Conservation (phyloP, 2,113 vertebrate species). For the Panthera uncia region DNA sequence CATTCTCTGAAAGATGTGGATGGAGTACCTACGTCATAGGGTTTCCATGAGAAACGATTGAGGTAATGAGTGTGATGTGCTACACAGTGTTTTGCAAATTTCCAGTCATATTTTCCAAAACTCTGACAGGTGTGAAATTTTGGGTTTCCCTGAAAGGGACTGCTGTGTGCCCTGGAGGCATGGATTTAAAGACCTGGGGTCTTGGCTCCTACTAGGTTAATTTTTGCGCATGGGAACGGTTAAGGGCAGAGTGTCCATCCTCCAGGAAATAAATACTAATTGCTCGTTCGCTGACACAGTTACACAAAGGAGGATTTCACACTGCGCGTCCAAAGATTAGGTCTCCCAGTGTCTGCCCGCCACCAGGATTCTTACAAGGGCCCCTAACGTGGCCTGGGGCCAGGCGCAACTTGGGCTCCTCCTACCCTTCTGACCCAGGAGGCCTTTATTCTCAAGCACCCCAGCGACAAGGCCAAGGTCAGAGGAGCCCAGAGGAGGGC, state of each 20-base stretch:
- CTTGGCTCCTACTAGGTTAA: background rate
- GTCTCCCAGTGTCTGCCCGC: background rate
- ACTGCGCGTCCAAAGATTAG: background rate
- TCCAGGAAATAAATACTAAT: background rate
- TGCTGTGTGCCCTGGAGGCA: background rate
- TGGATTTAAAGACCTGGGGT: background rate
- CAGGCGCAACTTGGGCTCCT: background rate
- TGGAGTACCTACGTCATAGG: background rate
- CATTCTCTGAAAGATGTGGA: background rate
- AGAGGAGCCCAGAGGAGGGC: background rate
- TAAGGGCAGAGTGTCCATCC: background rate
- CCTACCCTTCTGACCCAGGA: background rate
- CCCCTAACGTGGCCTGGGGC: background rate
- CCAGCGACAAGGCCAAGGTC: background rate
- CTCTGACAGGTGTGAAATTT: background rate
- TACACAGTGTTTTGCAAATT: background rate
- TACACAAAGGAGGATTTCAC: slow-evolving; percentile 12
- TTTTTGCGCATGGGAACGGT: background rate
- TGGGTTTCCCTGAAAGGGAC: background rate
- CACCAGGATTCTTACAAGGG: background rate
- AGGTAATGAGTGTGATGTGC: background rate
- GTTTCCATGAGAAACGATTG: background rate
- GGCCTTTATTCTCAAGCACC: background rate
- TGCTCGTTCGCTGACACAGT: background rate
- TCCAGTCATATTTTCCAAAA: background rate